These are phyloP conservation scores for Falco naumanni DNA, from an alignment of 2,797 vertebrate genomes.

Conservation along the genomic window DNA sequence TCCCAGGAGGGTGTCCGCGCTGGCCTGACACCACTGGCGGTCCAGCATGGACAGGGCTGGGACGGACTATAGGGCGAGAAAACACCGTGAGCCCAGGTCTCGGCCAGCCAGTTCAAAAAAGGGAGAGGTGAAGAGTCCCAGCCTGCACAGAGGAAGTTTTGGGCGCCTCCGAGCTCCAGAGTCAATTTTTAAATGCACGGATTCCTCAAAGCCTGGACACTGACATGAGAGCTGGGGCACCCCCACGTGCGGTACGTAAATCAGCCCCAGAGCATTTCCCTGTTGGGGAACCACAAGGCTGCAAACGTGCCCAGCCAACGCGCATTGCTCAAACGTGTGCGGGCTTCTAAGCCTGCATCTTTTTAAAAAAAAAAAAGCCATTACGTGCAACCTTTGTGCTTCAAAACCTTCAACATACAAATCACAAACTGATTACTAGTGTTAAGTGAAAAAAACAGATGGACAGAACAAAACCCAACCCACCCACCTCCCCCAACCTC, in stretches of 20 bases:
- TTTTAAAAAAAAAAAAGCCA: no score
- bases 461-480: no score
- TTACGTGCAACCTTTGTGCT: not conserved
- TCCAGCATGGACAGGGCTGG: slow-evolving; percentile 45
- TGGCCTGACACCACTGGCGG: not conserved
- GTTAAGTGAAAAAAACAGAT: not conserved
- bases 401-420: not conserved
- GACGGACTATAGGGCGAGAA: slow-evolving; percentile 58
- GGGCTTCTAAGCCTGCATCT: not conserved
- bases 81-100: accelerated
- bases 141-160: not conserved
- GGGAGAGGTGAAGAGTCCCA: no score
- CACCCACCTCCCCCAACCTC: no score
- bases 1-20: not conserved
- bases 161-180: not conserved
- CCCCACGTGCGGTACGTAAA: no score
- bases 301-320: not conserved
- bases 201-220: not conserved
- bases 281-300: not conserved
- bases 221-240: not conserved
- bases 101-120: no score
- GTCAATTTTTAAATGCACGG: not conserved
- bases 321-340: accelerated
- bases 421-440: not conserved
- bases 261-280: not conserved